Evolutionary conservation across 2,797 vertebrate species (phyloP), one percentile per base, ranked within the genome.

Genomic region (Synanceia verrucosa): DNA sequence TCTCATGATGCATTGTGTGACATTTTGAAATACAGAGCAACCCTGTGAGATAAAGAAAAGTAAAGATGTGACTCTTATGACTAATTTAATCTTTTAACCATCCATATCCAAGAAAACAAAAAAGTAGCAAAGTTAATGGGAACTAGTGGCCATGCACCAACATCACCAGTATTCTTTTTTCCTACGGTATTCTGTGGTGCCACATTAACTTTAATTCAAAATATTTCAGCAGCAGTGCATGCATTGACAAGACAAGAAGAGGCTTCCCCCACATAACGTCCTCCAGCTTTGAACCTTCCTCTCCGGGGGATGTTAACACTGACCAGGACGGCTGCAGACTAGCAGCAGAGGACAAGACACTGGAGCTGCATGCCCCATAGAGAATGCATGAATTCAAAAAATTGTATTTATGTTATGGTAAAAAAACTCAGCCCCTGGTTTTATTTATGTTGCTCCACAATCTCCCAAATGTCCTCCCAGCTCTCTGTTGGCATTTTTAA

Each of bases 281-380:
- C 41, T 56, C 41, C 24, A 41, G 48, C 57, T 51, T 48, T 73
- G 47, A 79, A 70, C 73, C 53, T 12, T 66, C 18, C 16, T 62
- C 68, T 62, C 44, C 60, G 67, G 73, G 81, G 63, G 65, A 70
- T 65, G 76, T 41, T 41, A 9, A 41, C 16, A 41, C 39, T 41
- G 18, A 41, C 55, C 64, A 48, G 73, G 62, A 59, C 56, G 46
- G 70, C 62, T 68, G 24, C 58, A 64, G 44, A 66, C 51, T 8
- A 61, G 65, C 55, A 39, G 55, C 24, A 47, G 16, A 59, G 14
- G 9, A 31, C 53, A 61, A 26, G 24, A 72, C 36, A 39, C 11
- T 9, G 36, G 34, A 43, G 43, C 48, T 19, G 21, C 44, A 55
- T 31, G 44, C 24, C 44, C 28, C 19, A 19, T 5, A 44, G 7